These are phyloP conservation scores for Podarcis siculus DNA, from an alignment of 2,797 vertebrate genomes.

Conservation along the genomic window DNA sequence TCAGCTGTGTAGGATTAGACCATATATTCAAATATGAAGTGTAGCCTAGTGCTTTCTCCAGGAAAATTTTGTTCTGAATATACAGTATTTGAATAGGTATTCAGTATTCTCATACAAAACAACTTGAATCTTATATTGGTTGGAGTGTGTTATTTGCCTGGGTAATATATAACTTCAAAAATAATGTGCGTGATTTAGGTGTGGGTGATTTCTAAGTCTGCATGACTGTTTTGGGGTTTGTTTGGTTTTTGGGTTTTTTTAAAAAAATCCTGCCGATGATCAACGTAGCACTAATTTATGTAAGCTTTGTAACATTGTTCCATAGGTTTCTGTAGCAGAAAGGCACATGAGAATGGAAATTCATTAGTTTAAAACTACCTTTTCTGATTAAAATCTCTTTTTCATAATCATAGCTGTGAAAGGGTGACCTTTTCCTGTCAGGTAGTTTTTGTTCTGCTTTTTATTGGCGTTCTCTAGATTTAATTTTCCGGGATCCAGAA, in stretches of 20 bases:
- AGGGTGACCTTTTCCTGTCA: slow-evolving; percentile 50
- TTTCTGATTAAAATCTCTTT: slow-evolving; percentile 38
- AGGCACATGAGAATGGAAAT: slow-evolving; percentile 59
- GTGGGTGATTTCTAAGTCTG: background rate
- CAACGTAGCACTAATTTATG: slow-evolving; percentile 43
- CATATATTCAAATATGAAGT: background rate
- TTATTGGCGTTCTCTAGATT: slow-evolving; percentile 62
- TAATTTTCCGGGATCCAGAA: slow-evolving; percentile 65
- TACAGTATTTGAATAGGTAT: background rate
- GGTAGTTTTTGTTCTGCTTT: slow-evolving; percentile 58
- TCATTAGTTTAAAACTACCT: slow-evolving; percentile 51
- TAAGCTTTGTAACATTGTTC: slow-evolving; percentile 41
- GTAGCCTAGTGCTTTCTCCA: background rate
- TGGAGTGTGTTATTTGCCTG: background rate
- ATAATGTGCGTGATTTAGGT: background rate
- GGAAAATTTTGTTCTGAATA: background rate
- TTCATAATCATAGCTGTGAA: slow-evolving; percentile 55
- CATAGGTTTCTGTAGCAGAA: slow-evolving; percentile 47
- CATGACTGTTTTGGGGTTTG: background rate
- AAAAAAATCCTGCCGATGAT: slow-evolving; percentile 27
- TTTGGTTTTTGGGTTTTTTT: background rate
- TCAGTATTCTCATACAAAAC: background rate
- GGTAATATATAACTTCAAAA: background rate
- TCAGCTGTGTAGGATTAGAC: background rate
- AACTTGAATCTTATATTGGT: background rate